Percentiles rank a stretch among this genome's conserved stretches.
phyloP scores from a whole-genome alignment of 2,113 vertebrate species.

The Ahaetulla prasina region DNA sequence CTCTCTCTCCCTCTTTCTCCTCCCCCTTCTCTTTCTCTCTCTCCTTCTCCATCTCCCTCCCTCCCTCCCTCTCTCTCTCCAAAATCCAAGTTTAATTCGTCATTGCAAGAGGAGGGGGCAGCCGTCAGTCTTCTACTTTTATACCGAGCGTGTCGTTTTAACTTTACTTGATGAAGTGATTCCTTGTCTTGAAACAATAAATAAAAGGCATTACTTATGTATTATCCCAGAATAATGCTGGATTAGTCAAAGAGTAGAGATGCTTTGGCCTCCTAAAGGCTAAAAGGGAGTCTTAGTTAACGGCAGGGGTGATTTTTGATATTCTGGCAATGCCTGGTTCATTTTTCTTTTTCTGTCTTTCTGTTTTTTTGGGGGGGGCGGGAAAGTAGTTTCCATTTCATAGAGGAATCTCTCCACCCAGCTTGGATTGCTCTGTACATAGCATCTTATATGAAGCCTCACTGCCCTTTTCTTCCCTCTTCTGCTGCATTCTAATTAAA shows the following conservation, averaged over 20 bases:
- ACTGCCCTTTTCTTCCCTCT: constrained; percentile 64
- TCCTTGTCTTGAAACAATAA: constrained; percentile 23
- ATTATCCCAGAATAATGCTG: constrained; percentile 20
- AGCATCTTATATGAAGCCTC: constrained; percentile 53
- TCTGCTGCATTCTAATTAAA: constrained; percentile 73
- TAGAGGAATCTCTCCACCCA: constrained; percentile 62
- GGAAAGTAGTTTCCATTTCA: constrained; percentile 66
- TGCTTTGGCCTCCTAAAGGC: constrained; percentile 60
- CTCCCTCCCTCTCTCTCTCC: not conserved
- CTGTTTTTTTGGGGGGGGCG: constrained; percentile 62
- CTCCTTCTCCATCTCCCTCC: too few species aligned
- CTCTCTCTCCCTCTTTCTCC: too few species aligned
- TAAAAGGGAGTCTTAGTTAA: constrained; percentile 64
- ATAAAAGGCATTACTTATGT: constrained; percentile 44
- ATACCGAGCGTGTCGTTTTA: constrained; percentile 67
- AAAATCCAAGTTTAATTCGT: constrained; percentile 58
- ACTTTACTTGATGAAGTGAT: constrained; percentile 69
- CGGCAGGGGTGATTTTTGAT: constrained; percentile 62
- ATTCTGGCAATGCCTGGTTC: constrained; percentile 67
- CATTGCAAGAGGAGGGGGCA: constrained; percentile 64
- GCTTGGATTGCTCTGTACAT: constrained; percentile 67
- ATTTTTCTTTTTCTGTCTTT: constrained; percentile 53
- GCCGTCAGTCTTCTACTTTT: constrained; percentile 73
- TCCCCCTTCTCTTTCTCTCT: too few species aligned
- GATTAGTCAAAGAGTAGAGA: constrained; percentile 54